These are phyloP conservation scores for Microplitis demolitor DNA, from an alignment of 1,140 invertebrate species.

Conservation along the genomic window DNA sequence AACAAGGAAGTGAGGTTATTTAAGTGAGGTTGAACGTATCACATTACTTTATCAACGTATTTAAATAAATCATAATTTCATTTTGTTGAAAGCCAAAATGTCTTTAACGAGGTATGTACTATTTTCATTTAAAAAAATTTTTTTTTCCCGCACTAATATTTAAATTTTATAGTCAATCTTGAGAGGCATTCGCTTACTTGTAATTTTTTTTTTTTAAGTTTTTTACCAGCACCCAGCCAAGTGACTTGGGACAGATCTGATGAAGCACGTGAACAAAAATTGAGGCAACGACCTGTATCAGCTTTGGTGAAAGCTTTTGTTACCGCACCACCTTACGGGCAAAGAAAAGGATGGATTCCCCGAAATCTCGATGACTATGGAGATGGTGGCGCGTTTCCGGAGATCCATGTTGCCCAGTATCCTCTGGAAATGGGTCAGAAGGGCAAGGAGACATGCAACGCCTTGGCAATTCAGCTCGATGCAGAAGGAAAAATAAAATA, in stretches of 20 bases:
- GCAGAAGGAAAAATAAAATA: conserved; percentile 95
- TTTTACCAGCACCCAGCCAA: conserved; percentile 84
- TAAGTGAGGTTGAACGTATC: too few species aligned
- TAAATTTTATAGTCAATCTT: too few species aligned
- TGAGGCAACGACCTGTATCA: conserved; percentile 67
- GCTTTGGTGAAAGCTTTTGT: conserved; percentile 80
- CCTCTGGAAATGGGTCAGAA: conserved; percentile 86
- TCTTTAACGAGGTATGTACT: too few species aligned
- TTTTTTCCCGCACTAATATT: too few species aligned
- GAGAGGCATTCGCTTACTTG: not conserved
- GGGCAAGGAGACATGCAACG: conserved; percentile 82
- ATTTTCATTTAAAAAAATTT: too few species aligned
- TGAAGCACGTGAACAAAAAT: conserved; percentile 71
- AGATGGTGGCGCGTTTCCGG: conserved; percentile 98
- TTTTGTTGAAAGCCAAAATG: too few species aligned
- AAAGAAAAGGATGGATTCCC: conserved; percentile 94
- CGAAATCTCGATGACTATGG: conserved; percentile 82
- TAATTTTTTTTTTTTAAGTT: conserved; percentile 60
- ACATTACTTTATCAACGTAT: too few species aligned
- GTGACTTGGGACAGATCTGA: conserved; percentile 87
- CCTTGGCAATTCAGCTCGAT: conserved; percentile 92
- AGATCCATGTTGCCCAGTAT: conserved; percentile 97
- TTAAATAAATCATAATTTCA: too few species aligned
- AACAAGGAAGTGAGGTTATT: too few species aligned
- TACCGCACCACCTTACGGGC: conserved; percentile 94